Conservation (phyloP, 2,797 vertebrate species). For the Leptatherina wallacei region DNA sequence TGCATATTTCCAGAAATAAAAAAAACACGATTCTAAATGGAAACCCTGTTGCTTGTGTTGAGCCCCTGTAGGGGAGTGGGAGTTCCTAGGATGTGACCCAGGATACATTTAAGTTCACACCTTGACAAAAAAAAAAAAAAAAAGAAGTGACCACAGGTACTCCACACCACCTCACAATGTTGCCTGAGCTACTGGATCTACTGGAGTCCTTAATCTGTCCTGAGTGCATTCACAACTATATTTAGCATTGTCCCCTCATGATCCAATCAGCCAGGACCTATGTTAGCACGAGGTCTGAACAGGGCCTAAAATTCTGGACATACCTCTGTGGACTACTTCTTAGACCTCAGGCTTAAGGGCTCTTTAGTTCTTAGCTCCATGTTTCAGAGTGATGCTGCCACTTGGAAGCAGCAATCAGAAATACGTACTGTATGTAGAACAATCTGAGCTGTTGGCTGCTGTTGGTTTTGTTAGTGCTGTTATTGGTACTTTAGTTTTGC, state of each 20-base stretch:
- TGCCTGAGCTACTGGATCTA: background rate
- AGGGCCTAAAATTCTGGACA: background rate
- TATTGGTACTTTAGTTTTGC: no score
- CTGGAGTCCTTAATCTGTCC: background rate
- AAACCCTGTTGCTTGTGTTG: background rate
- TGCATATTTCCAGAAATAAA: background rate
- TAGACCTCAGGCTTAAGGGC: no score
- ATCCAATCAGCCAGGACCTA: background rate
- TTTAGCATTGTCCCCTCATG: background rate
- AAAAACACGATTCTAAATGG: background rate
- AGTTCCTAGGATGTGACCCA: background rate
- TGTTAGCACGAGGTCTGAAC: background rate
- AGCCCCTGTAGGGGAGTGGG: background rate
- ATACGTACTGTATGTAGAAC: background rate
- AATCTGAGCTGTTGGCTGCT: background rate
- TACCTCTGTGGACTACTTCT: background rate
- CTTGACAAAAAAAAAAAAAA: no score
- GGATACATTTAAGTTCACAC: background rate
- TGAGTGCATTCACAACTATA: background rate
- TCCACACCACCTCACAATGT: background rate
- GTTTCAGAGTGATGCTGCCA: background rate
- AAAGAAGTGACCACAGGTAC: background rate
- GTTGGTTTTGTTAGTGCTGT: background rate
- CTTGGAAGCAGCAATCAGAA: background rate
- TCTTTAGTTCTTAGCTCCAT: background rate